These are phyloP conservation scores for Cephus runcator DNA, from an alignment of 2,888 invertebrate species.

Conservation along the genomic window DNA sequence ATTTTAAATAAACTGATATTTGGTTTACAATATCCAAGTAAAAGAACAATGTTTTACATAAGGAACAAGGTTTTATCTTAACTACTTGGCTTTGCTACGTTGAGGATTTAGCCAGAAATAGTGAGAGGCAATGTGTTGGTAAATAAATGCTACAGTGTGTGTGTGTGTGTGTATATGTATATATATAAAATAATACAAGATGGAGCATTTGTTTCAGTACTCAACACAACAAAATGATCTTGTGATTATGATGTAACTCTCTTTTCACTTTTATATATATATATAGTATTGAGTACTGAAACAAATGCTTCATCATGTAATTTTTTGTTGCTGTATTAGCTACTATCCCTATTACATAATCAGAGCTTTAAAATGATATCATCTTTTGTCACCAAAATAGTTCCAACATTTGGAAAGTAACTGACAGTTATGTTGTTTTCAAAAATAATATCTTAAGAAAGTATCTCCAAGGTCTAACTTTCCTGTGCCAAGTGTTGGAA, in stretches of 20 bases:
- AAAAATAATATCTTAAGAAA: background rate
- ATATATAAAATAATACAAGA: background rate
- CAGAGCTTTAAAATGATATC: background rate
- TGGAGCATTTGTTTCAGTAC: background rate
- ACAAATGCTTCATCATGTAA: background rate
- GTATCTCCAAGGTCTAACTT: background rate
- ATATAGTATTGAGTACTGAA: background rate
- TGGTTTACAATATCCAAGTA: background rate
- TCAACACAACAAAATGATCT: background rate
- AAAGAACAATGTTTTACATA: background rate
- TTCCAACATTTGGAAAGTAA: background rate
- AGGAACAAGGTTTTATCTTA: background rate
- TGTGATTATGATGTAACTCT: too few species aligned
- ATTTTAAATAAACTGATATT: background rate
- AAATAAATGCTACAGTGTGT: background rate
- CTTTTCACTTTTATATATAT: too few species aligned
- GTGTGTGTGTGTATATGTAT: background rate
- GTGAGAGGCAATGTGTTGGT: conserved; percentile 10
- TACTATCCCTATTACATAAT: background rate
- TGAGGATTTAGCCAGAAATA: conserved; percentile 19
- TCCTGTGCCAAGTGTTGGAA: background rate
- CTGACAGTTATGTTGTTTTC: background rate
- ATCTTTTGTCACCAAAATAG: background rate
- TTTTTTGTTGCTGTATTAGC: background rate
- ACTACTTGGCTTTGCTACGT: conserved; percentile 12